Percentiles rank a stretch among this genome's conserved stretches.
phyloP scores from a whole-genome alignment of 2,113 vertebrate species.

The Pogonocichla stellata region DNA sequence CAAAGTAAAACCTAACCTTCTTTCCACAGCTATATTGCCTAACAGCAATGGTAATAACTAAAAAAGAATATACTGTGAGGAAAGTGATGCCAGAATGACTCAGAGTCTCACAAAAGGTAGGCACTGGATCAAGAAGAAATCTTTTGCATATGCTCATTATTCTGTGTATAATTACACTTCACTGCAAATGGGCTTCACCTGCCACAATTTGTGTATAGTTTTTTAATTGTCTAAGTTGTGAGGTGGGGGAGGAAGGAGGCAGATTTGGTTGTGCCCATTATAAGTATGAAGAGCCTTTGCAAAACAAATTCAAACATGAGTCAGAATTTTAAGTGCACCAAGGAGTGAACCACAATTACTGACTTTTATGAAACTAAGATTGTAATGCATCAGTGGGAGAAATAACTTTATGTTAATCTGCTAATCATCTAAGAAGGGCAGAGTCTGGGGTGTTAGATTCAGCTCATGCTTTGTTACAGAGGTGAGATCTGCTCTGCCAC shows the following conservation, averaged over 20 bases:
- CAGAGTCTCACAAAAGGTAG: background rate
- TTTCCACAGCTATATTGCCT: background rate
- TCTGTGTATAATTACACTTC: conserved; percentile 19
- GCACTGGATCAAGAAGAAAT: background rate
- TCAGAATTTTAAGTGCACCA: background rate
- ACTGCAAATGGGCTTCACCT: conserved; percentile 15
- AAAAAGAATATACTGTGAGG: background rate
- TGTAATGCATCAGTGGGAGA: background rate
- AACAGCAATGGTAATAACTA: background rate
- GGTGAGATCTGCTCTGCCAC: background rate
- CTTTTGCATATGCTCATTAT: background rate
- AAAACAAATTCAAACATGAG: conserved; percentile 4
- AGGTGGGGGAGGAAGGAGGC: background rate
- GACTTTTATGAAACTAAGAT: background rate
- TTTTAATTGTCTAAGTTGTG: background rate
- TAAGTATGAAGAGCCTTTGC: background rate
- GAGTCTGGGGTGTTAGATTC: background rate
- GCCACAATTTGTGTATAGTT: background rate
- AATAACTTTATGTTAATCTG: background rate
- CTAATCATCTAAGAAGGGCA: background rate
- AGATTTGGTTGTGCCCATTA: background rate
- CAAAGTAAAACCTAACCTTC: background rate
- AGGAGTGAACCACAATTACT: background rate
- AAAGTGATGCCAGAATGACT: background rate
- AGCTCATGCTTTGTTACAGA: background rate